These are phyloP conservation scores for Micrastur ruficollis DNA, from an alignment of 2,797 vertebrate genomes.

Conservation along the genomic window DNA sequence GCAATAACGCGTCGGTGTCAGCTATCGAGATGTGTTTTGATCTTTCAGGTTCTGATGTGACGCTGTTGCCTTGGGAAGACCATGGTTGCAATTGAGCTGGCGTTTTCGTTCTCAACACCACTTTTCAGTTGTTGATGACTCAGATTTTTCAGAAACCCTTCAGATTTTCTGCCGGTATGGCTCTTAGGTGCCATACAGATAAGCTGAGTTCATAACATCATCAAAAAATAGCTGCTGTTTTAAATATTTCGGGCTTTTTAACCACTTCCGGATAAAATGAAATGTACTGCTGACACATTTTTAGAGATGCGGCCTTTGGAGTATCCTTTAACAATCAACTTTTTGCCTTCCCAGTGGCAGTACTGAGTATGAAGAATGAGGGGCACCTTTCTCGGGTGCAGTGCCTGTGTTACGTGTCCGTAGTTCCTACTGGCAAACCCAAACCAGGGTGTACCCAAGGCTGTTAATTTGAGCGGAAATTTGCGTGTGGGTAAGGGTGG, in stretches of 20 bases:
- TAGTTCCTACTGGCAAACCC: not conserved
- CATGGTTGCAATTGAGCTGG: not conserved
- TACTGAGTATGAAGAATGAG: accelerated
- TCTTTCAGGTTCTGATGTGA: not conserved
- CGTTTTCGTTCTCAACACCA: not conserved
- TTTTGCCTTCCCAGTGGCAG: not conserved
- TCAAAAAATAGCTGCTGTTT: not conserved
- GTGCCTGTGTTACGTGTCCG: accelerated
- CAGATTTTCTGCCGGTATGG: not conserved
- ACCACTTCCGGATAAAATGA: conserved; percentile 16
- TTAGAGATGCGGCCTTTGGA: not conserved
- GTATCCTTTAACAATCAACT: not conserved
- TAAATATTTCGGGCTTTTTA: not conserved
- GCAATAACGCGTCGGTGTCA: accelerated
- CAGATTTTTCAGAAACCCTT: conserved; percentile 14
- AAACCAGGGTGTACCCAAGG: accelerated
- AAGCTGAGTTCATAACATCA: not conserved
- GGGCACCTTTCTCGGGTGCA: not conserved
- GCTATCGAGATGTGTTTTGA: accelerated
- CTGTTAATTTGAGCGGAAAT: conserved; percentile 9
- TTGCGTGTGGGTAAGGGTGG: not conserved
- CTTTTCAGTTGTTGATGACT: conserved; percentile 37
- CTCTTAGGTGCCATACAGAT: not conserved
- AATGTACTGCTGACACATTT: not conserved
- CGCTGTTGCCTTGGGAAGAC: not conserved